A percentile compares a stretch with the other conserved stretches of the same genome.
Conservation (phyloP, 2,113 vertebrate species). For the Rhea americana region DNA sequence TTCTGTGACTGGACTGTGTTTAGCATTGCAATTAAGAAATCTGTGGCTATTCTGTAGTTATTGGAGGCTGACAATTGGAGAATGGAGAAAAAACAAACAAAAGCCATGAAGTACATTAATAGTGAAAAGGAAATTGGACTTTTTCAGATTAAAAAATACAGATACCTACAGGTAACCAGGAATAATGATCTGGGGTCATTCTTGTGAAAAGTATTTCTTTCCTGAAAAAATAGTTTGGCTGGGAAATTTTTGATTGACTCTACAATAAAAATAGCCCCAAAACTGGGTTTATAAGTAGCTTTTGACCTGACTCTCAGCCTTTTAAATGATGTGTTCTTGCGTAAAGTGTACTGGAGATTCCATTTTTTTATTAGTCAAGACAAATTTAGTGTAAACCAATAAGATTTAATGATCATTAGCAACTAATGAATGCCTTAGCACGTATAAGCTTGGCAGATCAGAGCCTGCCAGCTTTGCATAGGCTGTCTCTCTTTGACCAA, state of each 20-base stretch:
- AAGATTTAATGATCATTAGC: slow-evolving; percentile 51
- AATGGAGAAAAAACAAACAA: background rate
- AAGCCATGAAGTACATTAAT: background rate
- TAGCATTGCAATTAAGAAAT: background rate
- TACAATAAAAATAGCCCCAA: background rate
- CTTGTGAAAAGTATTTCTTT: background rate
- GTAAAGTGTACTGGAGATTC: slow-evolving; percentile 7
- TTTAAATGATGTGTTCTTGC: slow-evolving; percentile 1
- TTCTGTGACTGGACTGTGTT: background rate
- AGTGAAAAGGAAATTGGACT: slow-evolving; percentile 25
- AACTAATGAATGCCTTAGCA: slow-evolving; percentile 47
- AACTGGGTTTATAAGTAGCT: background rate
- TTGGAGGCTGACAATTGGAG: background rate
- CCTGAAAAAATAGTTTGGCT: background rate
- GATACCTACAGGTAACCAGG: slow-evolving; percentile 1
- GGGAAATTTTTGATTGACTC: background rate
- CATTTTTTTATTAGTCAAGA: slow-evolving; percentile 26
- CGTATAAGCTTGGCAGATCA: slow-evolving; percentile 21
- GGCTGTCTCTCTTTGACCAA: slow-evolving; percentile 17
- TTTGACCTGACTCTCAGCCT: background rate
- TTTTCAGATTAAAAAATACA: background rate
- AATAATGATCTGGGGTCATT: background rate
- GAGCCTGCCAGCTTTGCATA: slow-evolving; percentile 29
- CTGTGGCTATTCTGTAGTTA: background rate
- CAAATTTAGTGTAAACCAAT: slow-evolving; percentile 51